Percentiles rank a stretch among this genome's conserved stretches.
Evolutionary conservation across 2,797 vertebrate species (phyloP).

Genomic region (Erethizon dorsatum): DNA sequence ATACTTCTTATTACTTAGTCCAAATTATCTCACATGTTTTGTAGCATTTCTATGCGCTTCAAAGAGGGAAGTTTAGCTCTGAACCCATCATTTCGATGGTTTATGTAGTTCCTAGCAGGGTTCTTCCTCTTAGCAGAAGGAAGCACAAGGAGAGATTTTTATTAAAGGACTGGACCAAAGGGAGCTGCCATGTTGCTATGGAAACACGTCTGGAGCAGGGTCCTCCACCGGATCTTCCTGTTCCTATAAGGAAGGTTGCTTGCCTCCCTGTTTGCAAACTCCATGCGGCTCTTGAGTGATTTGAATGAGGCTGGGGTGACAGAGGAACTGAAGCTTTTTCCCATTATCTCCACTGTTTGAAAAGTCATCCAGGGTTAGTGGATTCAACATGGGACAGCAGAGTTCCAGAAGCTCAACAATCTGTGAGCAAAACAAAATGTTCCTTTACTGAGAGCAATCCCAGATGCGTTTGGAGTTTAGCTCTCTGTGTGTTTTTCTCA

Average conservation of each 20-base stretch:
- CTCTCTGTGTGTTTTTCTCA: not conserved
- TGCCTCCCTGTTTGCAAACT: rapidly evolving
- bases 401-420: not conserved
- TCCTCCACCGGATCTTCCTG: rapidly evolving
- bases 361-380: not conserved
- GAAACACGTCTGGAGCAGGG: not conserved
- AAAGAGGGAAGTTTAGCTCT: not conserved
- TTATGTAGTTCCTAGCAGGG: not conserved
- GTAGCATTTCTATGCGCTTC: not conserved
- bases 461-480: not conserved
- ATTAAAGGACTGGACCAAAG: rapidly evolving
- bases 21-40: not conserved
- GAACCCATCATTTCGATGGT: not conserved
- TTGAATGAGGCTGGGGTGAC: not conserved
- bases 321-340: too few species aligned
- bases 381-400: not conserved
- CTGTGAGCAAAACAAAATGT: not conserved
- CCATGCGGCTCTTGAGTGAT: not conserved
- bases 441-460: not conserved
- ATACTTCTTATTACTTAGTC: not conserved
- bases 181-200: not conserved
- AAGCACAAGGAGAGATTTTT: not conserved
- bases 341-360: not conserved
- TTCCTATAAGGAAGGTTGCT: not conserved
- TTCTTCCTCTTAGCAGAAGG: not conserved